Evolutionary conservation across 2,113 vertebrate genomes (phyloP), one percentile per base, ranked within the genome.

Genomic region (Grus americana): DNA sequence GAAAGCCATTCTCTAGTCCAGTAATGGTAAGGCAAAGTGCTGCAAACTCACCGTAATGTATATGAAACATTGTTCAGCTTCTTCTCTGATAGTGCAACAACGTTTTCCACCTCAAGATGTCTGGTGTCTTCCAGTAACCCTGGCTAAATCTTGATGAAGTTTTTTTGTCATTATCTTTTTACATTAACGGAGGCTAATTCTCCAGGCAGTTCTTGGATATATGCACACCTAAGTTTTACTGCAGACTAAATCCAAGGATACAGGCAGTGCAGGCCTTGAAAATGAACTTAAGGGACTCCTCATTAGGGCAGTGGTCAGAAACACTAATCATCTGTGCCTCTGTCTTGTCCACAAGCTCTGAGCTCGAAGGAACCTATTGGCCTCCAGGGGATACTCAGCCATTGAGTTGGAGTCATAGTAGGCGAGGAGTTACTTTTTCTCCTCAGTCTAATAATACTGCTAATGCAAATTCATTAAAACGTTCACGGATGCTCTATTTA

Each of bases 401-500:
- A 3, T 59, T 55, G 11, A 2, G 4, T 2, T n/a, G 23, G 15
- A 67, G 36, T 66, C 0, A 0, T 36, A 73, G 40, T 16, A 47
- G 13, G 9, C 82, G 65, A 90, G 79, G 22, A 68, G 22, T 50
- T 75, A 14, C 1, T 61, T 93, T 79, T 86, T 50, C 46, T 49
- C 26, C 38, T 62, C 27, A 52, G 29, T 57, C 10, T 65, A 58
- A 65, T 57, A 79, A 9, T 36, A 32, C 12, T 30, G 54, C 4
- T 65, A 68, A 72, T 49, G 7, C 1, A 91, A 93, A 65, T 34
- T 67, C 16, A 80, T 66, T 47, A 86, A 57, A 57, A 18, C 23
- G 30, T 62, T 86, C 15, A 80, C 58, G 46, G 66, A 46, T 54
- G 2, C 3, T 10, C 3, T 66, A 2, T 73, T 73, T 68, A 49